These are phyloP conservation scores for Anguilla obscura DNA, from an alignment of 2,797 vertebrate species.

Conservation along the genomic window DNA sequence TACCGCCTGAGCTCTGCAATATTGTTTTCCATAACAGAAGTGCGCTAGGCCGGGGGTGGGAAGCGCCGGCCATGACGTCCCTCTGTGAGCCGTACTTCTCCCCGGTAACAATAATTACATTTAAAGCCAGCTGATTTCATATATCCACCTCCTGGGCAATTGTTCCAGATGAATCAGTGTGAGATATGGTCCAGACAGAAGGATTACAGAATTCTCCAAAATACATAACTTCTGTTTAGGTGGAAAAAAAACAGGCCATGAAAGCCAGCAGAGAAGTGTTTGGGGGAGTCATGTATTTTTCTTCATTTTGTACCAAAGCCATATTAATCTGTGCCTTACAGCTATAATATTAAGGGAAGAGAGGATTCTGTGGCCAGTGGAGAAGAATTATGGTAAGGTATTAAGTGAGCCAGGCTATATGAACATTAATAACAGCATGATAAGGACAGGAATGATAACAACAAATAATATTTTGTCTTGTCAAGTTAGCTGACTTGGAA, in stretches of 20 bases:
- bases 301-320: conserved; percentile 6
- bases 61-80: conserved; percentile 59
- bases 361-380: not conserved
- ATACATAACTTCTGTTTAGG: not conserved
- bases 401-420: not conserved
- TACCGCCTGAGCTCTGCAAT: conserved; percentile 59
- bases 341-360: not conserved
- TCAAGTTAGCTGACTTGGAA: not conserved
- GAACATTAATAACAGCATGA: not conserved
- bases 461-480: not conserved
- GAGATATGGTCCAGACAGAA: not conserved
- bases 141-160: conserved; percentile 65
- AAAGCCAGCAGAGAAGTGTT: not conserved
- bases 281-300: not conserved
- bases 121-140: conserved; percentile 72
- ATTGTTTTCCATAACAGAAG: conserved; percentile 68
- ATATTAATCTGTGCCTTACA: conserved; percentile 7
- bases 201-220: conserved; percentile 18
- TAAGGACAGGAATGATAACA: not conserved
- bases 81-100: conserved; percentile 45
- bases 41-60: conserved; percentile 48
- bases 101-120: conserved; percentile 68
- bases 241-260: not conserved
- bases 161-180: conserved; percentile 51
- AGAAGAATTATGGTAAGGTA: not conserved